Evolutionary conservation across 1,140 invertebrate species (phyloP).

Genomic region (Nymphalis io): DNA sequence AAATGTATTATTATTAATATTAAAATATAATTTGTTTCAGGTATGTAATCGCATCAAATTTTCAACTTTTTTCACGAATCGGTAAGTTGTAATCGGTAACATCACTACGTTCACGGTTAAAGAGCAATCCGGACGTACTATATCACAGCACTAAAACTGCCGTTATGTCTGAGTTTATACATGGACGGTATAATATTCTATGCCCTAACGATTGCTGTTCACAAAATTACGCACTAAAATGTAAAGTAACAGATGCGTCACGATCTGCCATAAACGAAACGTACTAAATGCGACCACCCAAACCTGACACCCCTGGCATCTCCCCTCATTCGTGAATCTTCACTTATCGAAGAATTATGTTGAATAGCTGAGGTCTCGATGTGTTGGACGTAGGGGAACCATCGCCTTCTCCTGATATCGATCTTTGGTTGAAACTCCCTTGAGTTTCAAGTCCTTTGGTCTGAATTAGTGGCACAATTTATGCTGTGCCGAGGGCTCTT

Average conservation of each 20-base stretch:
- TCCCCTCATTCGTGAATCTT: constrained; percentile 45
- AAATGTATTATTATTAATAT: not conserved
- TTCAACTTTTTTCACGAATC: not conserved
- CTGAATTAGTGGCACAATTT: constrained; percentile 70
- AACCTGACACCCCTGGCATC: constrained; percentile 38
- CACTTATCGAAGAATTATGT: constrained; percentile 44
- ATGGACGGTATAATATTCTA: constrained; percentile 13
- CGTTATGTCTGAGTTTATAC: constrained; percentile 8
- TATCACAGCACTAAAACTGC: not conserved
- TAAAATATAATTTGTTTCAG: constrained; percentile 4
- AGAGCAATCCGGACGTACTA: not conserved
- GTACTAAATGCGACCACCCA: constrained; percentile 35
- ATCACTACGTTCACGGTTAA: not conserved
- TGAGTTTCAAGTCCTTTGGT: constrained; percentile 63
- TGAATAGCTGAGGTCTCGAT: constrained; percentile 53
- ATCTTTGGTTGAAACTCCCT: constrained; percentile 71
- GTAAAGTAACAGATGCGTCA: constrained; percentile 49
- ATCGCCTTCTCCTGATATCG: constrained; percentile 71
- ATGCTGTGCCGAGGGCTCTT: constrained; percentile 54
- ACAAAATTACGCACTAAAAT: constrained; percentile 45
- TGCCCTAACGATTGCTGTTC: constrained; percentile 36
- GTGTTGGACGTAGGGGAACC: constrained; percentile 49
- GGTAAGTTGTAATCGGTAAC: not conserved
- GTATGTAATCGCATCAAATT: constrained; percentile 3
- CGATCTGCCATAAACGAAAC: constrained; percentile 45